A percentile compares a stretch with the other conserved stretches of the same genome.
Conservation (phyloP, 2,888 invertebrate genomes). For the Diaprepes abbreviatus region DNA sequence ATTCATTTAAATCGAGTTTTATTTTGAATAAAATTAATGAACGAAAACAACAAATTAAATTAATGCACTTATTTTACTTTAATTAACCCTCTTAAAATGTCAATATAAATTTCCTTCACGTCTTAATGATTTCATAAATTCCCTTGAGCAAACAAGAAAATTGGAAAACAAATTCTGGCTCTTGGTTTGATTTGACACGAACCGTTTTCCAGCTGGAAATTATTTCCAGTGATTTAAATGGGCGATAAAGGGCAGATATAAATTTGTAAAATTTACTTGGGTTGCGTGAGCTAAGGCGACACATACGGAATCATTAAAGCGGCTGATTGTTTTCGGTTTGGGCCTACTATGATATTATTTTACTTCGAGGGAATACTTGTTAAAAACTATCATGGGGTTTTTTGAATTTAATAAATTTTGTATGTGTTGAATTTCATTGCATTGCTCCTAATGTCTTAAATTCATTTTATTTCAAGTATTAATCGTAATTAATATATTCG, state of each 20-base stretch:
- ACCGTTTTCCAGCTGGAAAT: constrained; percentile 43
- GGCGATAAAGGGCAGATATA: constrained; percentile 52
- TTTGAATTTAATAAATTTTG: too few relatives aligned
- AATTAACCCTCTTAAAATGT: constrained; percentile 3
- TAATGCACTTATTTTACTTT: too few relatives aligned
- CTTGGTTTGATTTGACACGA: constrained; percentile 44
- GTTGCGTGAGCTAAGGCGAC: constrained; percentile 55
- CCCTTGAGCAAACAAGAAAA: constrained; percentile 39
- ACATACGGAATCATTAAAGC: constrained; percentile 55
- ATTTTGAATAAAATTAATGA: too few relatives aligned
- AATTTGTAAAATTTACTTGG: constrained; percentile 60
- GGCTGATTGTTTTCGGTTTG: constrained; percentile 51
- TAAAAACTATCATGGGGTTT: too few relatives aligned
- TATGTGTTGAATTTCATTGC: too few relatives aligned
- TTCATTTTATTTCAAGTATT: too few relatives aligned
- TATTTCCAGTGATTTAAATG: constrained; percentile 48
- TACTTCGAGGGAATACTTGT: neutral
- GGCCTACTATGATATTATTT: constrained; percentile 36
- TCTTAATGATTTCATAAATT: constrained; percentile 40
- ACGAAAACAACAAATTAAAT: too few relatives aligned
- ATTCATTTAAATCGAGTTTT: too few relatives aligned
- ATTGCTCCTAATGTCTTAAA: too few relatives aligned
- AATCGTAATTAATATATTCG: too few relatives aligned
- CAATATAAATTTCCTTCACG: constrained; percentile 22
- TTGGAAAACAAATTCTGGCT: constrained; percentile 45